Base-by-base conservation (phyloP, 2,797 vertebrate genomes). In the Hydrocynus forskahlii region DNA sequence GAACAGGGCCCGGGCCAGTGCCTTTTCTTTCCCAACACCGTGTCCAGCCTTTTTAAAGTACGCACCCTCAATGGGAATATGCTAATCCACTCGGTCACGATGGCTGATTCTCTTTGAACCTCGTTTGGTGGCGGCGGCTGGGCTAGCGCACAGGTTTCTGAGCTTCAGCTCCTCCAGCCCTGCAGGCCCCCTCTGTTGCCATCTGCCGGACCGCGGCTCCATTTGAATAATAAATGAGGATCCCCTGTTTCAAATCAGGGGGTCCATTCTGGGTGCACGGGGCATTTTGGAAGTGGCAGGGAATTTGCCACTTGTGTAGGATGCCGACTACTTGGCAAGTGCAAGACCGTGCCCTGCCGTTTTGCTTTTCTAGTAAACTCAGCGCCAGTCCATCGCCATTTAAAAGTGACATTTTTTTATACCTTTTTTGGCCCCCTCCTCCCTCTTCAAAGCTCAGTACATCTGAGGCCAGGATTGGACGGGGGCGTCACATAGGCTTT, bases 91-190 rank as follows among this genome's bases (percentile, higher is more conserved):
- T 91, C 94, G 89, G 75, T 95, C 95, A 95, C 95, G 93, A 97
- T 97, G 92, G 93, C 95, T 94, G 95, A 96, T 96, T 97, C 96
- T 94, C 96, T 97, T 96, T 96, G 95, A 97, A 96, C 92, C 96
- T 92, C 87, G 94, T 95, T 96, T 95, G 96, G 95, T 92, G 94
- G 95, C 93, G 93, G 93, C 92, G 95, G 93, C 91, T 92, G 95
- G 94, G 92, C 94, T 95, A 95, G 94, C 92, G 93, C 95, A 94
- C 95, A 89, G 92, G 63, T 75, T 96, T 94, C 93, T 92, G 94
- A 94, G 96, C 95, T 94, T 94, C 95, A 96, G 88, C 88, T 86
- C 71, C 64, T 25, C 94, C 95, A 81, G 80, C 87, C 76, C 94
- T 93, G 92, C 91, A 91, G 90, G 93, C 92, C 94, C 91, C 92